Conservation (phyloP, 1,140 invertebrate species). For the Cherax quadricarinatus region DNA sequence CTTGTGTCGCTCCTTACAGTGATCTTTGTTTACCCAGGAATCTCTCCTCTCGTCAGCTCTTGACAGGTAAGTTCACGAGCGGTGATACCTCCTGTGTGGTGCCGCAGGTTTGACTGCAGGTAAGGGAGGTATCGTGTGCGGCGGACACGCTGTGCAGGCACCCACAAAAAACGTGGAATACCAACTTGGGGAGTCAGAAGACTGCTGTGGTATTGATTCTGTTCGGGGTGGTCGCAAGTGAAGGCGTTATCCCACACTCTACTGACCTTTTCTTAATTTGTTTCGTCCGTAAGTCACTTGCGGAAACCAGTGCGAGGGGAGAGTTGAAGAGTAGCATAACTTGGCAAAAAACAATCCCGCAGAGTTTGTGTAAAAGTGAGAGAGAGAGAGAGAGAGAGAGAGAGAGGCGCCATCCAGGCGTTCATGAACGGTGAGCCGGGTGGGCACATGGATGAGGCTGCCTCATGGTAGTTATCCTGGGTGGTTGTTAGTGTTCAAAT, state of each 20-base stretch:
- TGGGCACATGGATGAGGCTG: too few relatives aligned
- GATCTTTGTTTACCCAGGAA: slow-evolving; percentile 15
- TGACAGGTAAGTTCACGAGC: not conserved
- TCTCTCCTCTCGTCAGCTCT: not conserved
- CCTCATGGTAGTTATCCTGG: too few relatives aligned
- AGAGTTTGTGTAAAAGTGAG: too few relatives aligned
- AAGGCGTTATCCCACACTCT: not conserved
- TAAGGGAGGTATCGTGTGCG: not conserved
- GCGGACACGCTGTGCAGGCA: not conserved
- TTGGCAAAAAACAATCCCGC: too few relatives aligned
- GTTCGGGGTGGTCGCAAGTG: not conserved
- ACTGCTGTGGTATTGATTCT: slow-evolving; percentile 11
- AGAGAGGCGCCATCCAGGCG: too few relatives aligned
- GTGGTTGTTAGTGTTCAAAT: too few relatives aligned
- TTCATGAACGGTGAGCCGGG: too few relatives aligned
- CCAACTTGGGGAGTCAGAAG: not conserved
- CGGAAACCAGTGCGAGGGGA: too few relatives aligned
- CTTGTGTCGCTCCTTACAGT: slow-evolving; percentile 16
- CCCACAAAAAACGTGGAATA: not conserved
- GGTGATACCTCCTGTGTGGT: too few relatives aligned
- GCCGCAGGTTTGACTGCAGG: not conserved
- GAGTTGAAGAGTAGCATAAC: too few relatives aligned
- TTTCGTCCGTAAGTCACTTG: not conserved
- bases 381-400: too few relatives aligned
- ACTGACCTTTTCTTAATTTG: not conserved